Evolutionary conservation across 2,888 invertebrate genomes (phyloP), one percentile per base, ranked within the genome.

Genomic region (Congeria kusceri): DNA sequence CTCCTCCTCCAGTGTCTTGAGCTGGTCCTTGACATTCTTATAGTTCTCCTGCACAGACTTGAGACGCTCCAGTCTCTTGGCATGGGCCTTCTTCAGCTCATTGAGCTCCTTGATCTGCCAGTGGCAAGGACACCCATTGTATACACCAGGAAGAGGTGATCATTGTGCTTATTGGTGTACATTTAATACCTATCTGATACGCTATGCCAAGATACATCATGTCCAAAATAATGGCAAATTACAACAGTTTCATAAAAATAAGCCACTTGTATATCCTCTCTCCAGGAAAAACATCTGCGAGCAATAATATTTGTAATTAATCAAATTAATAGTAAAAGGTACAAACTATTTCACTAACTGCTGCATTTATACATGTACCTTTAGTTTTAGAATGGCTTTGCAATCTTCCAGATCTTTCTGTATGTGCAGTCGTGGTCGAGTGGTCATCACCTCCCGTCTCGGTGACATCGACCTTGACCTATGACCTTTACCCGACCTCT

Each of bases 1-100:
- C 53, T 91, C 90, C 25, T 90, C 90, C 77, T 93, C 92, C 15
- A 90, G 66, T 3, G 88, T 83, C 67, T 88, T 89, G 4, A 92
- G 84, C 70, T 92, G 91, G 44, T 93, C 91, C 70, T 90, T 91
- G 18, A 91, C 84, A 65, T 92, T 87, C 61, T 87, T 88, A 80
- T 93, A 90, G 80, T 91, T 90, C 27, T 87, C 85, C 73, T 91
- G 91, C 7, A 92, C 84, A 27, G 87, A 77, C 67, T 90, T 88
- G 65, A 92, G 82, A 76, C 93, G 83, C 62, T 92, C 90, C 67
- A 91, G 84, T 3, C 93, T 80, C 47, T 89, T 88, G 59, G 87
- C 84, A 77, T 93, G 93, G 28, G 92, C 92, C 62, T 82, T 83
- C 70, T 88, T 88, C 63, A 92, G 61, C 47, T 91, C 92, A 46